phyloP scores from a whole-genome alignment of 2,797 vertebrate genomes.

The Naso thynnoides region DNA sequence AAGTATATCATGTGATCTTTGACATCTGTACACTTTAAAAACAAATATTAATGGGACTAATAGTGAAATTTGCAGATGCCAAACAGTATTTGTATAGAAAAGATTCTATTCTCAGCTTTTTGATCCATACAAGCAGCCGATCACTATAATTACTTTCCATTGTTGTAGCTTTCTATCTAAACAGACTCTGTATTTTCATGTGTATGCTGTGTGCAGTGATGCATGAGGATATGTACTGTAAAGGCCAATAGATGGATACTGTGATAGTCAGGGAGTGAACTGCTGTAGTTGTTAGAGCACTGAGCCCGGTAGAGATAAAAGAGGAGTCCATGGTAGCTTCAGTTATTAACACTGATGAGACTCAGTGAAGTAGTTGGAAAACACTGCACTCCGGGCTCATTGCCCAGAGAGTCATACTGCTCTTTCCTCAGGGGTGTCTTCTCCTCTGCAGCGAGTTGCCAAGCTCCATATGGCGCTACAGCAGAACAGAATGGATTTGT shows the following conservation, averaged over 20 bases:
- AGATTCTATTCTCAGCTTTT: too few species aligned
- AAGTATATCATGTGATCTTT: too few species aligned
- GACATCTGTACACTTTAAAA: too few species aligned
- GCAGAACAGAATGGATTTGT: conserved; percentile 39
- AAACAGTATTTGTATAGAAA: too few species aligned
- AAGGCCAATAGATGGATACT: conserved; percentile 16
- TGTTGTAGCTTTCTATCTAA: too few species aligned
- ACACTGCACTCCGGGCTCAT: conserved; percentile 46
- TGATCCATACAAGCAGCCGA: too few species aligned
- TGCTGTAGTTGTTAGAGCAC: conserved; percentile 5
- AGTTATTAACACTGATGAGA: conserved; percentile 34
- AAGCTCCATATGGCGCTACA: conserved; percentile 52
- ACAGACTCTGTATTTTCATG: conserved; percentile 7
- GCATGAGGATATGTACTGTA: conserved; percentile 7
- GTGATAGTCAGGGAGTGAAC: background rate
- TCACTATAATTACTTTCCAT: too few species aligned
- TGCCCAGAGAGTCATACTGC: conserved; percentile 38
- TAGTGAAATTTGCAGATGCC: too few species aligned
- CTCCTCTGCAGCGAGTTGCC: conserved; percentile 24
- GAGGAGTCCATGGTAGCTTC: conserved; percentile 20
- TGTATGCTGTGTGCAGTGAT: conserved; percentile 4
- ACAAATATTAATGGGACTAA: too few species aligned
- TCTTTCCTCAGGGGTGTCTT: conserved; percentile 54
- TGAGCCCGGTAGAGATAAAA: conserved; percentile 30
- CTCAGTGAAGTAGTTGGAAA: conserved; percentile 52